Conservation (phyloP, 1,140 invertebrate species). For the Spodoptera litura region DNA sequence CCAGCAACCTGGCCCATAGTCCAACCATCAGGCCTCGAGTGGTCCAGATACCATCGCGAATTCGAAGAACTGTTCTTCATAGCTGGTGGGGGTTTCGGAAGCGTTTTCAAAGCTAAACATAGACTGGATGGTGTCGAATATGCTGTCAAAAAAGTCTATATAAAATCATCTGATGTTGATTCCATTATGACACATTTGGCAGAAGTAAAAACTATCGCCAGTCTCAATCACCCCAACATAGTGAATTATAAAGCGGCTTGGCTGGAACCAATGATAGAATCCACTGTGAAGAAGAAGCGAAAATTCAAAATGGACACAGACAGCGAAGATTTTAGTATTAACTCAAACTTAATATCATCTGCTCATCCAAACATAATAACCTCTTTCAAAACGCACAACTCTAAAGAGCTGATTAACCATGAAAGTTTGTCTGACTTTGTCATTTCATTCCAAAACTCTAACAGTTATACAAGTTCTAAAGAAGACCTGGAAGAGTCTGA, state of each 20-base stretch:
- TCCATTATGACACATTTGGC: slow-evolving; percentile 88
- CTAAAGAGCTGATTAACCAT: slow-evolving; percentile 72
- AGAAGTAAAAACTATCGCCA: slow-evolving; percentile 93
- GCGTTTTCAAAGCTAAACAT: slow-evolving; percentile 87
- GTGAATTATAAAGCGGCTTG: slow-evolving; percentile 94
- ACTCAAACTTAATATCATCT: slow-evolving; percentile 66
- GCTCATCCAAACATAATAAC: slow-evolving; percentile 75
- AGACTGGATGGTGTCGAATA: slow-evolving; percentile 92
- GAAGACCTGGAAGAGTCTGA: slow-evolving; percentile 66
- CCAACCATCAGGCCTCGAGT: slow-evolving; percentile 78
- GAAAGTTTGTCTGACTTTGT: slow-evolving; percentile 76
- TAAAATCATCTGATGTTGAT: slow-evolving; percentile 87
- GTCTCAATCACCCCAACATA: slow-evolving; percentile 92
- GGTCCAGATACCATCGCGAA: slow-evolving; percentile 90
- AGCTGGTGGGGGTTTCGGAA: slow-evolving; percentile 92
- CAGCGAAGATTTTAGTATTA: slow-evolving; percentile 69
- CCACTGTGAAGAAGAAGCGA: slow-evolving; percentile 71
- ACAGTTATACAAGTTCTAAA: slow-evolving; percentile 64
- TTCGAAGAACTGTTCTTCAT: slow-evolving; percentile 91
- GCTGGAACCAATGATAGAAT: slow-evolving; percentile 89
- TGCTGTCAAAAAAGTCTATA: slow-evolving; percentile 93
- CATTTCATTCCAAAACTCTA: slow-evolving; percentile 76
- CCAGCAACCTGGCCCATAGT: slow-evolving; percentile 82
- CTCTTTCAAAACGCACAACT: slow-evolving; percentile 82
- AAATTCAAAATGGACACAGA: slow-evolving; percentile 76